Percentiles rank a stretch among this genome's conserved stretches.
Conservation (phyloP, 1,140 invertebrate genomes). For the Ectropis grisescens region DNA sequence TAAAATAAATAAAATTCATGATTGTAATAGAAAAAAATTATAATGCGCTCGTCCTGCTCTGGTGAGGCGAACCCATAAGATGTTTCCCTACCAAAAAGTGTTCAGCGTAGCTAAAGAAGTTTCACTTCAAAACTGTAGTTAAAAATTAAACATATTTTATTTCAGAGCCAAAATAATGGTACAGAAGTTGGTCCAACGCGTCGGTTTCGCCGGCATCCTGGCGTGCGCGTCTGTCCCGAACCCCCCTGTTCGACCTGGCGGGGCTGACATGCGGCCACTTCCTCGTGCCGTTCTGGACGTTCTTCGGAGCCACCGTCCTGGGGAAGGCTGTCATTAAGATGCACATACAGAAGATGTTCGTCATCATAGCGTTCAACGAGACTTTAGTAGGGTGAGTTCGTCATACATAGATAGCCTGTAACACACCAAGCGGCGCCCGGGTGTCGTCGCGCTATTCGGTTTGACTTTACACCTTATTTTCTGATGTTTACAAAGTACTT, state of each 20-base stretch:
- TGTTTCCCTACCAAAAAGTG: no score
- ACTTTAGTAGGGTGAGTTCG: slow-evolving; percentile 82
- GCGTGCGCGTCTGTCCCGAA: slow-evolving; percentile 99
- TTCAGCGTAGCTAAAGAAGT: no score
- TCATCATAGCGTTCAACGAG: slow-evolving; percentile 74
- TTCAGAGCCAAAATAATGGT: slow-evolving; percentile 85
- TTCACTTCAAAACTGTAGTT: background rate
- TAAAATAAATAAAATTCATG: no score
- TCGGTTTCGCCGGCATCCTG: slow-evolving; percentile 97
- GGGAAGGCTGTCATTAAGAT: slow-evolving; percentile 99
- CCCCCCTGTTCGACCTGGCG: slow-evolving; percentile 98
- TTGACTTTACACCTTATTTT: no score
- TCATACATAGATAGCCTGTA: no score
- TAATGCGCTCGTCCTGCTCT: no score
- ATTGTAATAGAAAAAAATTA: no score
- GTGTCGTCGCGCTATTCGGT: no score
- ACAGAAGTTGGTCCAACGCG: slow-evolving; percentile 93
- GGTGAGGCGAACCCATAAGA: no score
- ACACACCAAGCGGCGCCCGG: no score
- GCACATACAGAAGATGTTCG: slow-evolving; percentile 98
- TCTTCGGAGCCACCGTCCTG: slow-evolving; percentile 98
- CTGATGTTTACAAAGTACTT: no score
- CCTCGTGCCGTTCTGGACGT: slow-evolving; percentile 99
- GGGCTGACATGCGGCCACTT: slow-evolving; percentile 99
- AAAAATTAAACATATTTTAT: background rate